These are phyloP conservation scores for Xanthostigma xanthostigma DNA, from an alignment of 2,888 invertebrate genomes.

Conservation along the genomic window DNA sequence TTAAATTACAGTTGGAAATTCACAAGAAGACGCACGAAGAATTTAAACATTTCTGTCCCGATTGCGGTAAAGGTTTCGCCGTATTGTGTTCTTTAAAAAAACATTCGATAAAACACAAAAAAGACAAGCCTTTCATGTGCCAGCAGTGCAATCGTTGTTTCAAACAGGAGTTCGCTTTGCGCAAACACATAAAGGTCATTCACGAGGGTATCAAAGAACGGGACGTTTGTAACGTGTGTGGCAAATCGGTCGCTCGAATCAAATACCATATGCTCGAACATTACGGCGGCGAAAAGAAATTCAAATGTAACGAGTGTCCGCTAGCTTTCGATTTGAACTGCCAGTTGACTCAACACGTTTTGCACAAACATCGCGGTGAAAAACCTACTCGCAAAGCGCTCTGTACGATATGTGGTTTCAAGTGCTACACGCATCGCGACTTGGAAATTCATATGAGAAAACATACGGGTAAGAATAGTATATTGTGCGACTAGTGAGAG, in stretches of 20 bases:
- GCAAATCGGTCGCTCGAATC: not conserved
- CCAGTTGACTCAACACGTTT: too few species aligned
- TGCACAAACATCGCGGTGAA: too few species aligned
- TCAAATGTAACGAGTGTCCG: not conserved
- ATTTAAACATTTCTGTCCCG: not conserved
- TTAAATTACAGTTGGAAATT: not conserved
- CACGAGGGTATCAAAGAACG: not conserved
- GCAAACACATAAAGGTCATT: not conserved
- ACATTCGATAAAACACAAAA: not conserved
- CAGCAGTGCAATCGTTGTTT: not conserved
- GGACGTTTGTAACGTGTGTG: not conserved
- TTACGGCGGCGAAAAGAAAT: not conserved
- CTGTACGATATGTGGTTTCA: too few species aligned
- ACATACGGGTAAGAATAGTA: not conserved
- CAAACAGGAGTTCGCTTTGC: not conserved
- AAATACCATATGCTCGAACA: not conserved
- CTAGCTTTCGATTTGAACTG: too few species aligned
- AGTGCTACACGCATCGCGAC: too few species aligned
- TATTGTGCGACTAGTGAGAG: too few species aligned
- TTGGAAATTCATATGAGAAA: not conserved
- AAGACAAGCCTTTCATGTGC: not conserved
- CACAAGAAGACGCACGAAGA: not conserved
- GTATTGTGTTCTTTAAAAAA: not conserved
- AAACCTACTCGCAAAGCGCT: too few species aligned
- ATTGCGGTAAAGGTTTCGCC: slow-evolving; percentile 1